Evolutionary conservation across 2,888 invertebrate genomes (phyloP), one percentile per base, ranked within the genome.

Genomic region (Busseola fusca): DNA sequence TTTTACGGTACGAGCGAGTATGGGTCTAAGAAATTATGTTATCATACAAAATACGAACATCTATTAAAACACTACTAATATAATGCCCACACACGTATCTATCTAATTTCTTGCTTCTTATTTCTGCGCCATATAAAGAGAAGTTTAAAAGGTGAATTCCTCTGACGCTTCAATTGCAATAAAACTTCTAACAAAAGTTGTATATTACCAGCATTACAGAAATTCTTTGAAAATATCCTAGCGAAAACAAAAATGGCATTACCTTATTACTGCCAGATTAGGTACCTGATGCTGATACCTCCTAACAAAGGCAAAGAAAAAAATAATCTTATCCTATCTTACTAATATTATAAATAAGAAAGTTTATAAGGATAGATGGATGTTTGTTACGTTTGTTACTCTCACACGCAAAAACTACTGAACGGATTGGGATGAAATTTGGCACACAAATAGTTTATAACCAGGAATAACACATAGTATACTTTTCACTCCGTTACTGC

Each of bases 131-230:
- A 27, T 52, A 64, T 54, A n/a, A 58, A 59, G 25, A 56, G 50
- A 16, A 59, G 14, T 60, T 66, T 37, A 14, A 25, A 48, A 77
- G 72, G 64, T 77, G 67, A 60, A 77, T 40, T 72, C 50, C 50
- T 45, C 37, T 40, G 52, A 34, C 52, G 34, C 48, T 60, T 72
- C 52, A 34, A 25, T 62, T 1, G 52, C 45, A 78, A 66, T 58
- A 69, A 69, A 57, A 78, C 14, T 52, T 59, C 56, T 30, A 64
- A 64, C 65, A 56, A 63, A 30, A 1, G 52, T 60, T 42, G 62
- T 54, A 12, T 21, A 25, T 48, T 56, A 59, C 50, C 18, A 40
- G 60, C 27, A 68, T 71, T 75, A 69, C 40, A 52, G 45, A 67
- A 48, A 67, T 74, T 64, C 74, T 62, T 62, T 37, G 64, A 48